These are phyloP conservation scores for Empidonax traillii DNA, from an alignment of 2,113 vertebrate species.

Conservation along the genomic window DNA sequence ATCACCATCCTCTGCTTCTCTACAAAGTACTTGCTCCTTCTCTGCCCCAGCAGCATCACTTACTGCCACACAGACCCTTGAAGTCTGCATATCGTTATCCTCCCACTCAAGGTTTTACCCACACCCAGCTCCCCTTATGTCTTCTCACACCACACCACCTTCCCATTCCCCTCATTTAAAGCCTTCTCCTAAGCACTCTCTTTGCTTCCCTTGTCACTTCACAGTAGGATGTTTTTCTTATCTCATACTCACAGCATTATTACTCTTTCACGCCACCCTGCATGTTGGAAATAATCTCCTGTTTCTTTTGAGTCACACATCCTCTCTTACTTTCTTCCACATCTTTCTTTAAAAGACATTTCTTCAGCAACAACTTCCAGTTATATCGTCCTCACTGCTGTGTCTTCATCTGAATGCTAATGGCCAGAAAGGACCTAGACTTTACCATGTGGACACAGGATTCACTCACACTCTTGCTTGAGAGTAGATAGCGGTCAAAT, in stretches of 20 bases:
- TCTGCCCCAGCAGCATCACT: neutral
- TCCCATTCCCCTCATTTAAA: neutral
- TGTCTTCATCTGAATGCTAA: neutral
- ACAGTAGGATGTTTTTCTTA: neutral
- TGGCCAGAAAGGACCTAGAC: neutral
- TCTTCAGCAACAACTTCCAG: neutral
- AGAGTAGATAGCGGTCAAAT: neutral
- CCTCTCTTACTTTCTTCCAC: neutral
- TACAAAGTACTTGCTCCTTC: neutral
- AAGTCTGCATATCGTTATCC: neutral
- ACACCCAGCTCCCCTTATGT: neutral
- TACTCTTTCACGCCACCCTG: neutral
- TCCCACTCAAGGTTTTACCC: neutral
- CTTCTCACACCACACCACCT: neutral
- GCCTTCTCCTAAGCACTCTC: neutral
- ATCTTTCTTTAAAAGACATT: neutral
- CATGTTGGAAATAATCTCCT: neutral
- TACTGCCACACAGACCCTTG: neutral
- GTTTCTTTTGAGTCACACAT: neutral
- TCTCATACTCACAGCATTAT: neutral
- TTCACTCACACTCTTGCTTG: neutral
- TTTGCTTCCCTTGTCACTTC: neutral
- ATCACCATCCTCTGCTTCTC: neutral
- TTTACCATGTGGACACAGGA: neutral
- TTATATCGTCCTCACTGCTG: neutral